Conservation (phyloP, 2,113 vertebrate genomes). For the Dromaius novaehollandiae region DNA sequence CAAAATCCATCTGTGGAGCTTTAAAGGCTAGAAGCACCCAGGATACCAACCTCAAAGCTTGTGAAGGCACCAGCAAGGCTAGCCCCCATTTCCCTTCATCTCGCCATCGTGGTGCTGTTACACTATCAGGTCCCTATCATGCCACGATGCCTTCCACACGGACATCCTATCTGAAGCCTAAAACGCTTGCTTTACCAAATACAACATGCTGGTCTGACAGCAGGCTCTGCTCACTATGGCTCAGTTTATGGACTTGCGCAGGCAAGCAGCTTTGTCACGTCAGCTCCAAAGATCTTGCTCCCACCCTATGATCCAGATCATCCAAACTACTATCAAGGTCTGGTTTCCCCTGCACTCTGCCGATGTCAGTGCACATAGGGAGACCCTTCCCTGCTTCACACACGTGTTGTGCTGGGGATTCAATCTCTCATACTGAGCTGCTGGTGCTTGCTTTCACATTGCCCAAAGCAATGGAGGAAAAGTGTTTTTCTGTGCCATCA, state of each 20-base stretch:
- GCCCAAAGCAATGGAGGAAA: background rate
- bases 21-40: background rate
- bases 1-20: background rate
- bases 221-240: background rate
- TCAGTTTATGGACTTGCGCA: background rate
- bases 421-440: background rate
- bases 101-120: background rate
- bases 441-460: background rate
- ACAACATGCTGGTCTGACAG: background rate
- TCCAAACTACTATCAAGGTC: background rate
- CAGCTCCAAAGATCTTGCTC: background rate
- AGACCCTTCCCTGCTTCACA: background rate
- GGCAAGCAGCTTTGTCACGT: background rate
- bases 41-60: background rate
- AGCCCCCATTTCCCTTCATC: background rate
- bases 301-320: background rate
- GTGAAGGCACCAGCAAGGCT: background rate
- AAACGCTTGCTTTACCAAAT: background rate
- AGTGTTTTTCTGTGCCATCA: background rate
- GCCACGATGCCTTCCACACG: background rate
- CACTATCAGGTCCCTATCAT: background rate
- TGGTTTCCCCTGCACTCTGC: fast-evolving
- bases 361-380: fast-evolving
- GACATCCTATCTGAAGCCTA: background rate
- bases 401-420: fast-evolving